Percentiles rank a stretch among this genome's conserved stretches.
Conservation (phyloP, 2,113 vertebrate species). For the Cochlearius cochlearius region DNA sequence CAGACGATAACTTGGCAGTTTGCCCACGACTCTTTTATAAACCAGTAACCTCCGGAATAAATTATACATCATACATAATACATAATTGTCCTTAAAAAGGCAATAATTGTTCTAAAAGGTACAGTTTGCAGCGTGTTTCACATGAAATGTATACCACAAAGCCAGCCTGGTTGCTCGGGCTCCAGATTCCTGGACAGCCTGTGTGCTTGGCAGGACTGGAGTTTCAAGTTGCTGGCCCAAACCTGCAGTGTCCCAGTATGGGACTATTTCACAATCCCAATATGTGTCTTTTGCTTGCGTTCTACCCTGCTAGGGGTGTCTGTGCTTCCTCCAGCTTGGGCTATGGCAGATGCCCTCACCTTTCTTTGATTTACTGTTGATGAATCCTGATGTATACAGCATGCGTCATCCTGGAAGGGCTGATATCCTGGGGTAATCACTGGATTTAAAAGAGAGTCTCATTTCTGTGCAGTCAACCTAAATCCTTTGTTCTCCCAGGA, state of each 20-base stretch:
- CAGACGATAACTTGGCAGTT: slow-evolving; percentile 67
- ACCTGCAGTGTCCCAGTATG: accelerated
- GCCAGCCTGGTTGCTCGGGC: background rate
- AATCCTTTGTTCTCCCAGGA: background rate
- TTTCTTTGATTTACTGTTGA: background rate
- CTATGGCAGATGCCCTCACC: background rate
- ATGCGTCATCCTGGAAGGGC: background rate
- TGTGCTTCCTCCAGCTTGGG: background rate
- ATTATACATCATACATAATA: slow-evolving; percentile 64
- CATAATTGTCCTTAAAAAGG: slow-evolving; percentile 73
- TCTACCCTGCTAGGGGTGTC: background rate
- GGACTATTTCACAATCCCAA: background rate
- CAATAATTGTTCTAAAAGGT: slow-evolving; percentile 54
- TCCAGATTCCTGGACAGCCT: background rate
- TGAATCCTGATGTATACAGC: background rate
- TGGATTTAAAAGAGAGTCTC: background rate
- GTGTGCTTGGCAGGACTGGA: background rate
- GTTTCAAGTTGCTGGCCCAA: background rate
- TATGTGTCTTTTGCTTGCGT: background rate
- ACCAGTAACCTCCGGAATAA: slow-evolving; percentile 67
- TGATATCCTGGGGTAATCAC: background rate
- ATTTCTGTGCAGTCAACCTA: background rate
- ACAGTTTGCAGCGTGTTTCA: background rate
- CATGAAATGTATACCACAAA: background rate
- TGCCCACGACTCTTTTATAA: slow-evolving; percentile 64